Evolutionary conservation across 2,113 vertebrate genomes (phyloP), one percentile per base, ranked within the genome.

Genomic region (Chaenogobius annularis): DNA sequence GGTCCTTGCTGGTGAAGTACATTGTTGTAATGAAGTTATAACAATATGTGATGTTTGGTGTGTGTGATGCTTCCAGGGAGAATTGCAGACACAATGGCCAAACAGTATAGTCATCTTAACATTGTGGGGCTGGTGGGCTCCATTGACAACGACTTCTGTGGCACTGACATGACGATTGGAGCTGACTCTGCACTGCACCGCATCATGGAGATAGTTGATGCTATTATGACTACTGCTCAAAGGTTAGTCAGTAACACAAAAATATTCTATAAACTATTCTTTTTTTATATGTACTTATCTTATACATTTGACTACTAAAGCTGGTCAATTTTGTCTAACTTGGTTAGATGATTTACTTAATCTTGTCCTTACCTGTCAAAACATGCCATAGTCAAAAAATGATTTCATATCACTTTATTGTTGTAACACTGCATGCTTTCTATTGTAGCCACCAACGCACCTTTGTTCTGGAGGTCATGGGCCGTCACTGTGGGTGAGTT

Each of bases 401-500:
- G 13, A 26, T 58, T 23, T 23, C 3, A 58, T 20, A 48, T 68
- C 2, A 10, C 5, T 23, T 56, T 26, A 11, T 64, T 47, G 58
- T 1, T 23, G 14, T 66, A 3, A 23, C 7, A 20, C 10, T 54
- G 5, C 71, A 61, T 44, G 64, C 20, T 78, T 3, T n/a, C 19
- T 69, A 0, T 75, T 69, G 44, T 92, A 99, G 97, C 88, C 97
- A 99, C 85, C 97, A 99, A 92, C 92, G 97, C 79, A 96, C 97
- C 0, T 99, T 99, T 3, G 96, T 98, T 79, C 85, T 98, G 86
- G 97, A 99, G 86, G 96, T 98, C 82, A 99, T 99, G 97, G 97
- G 96, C 3, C 94, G 97, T 14, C 97, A 98, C 87, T 99, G 97
- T 0, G 97, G 97, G 97, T 99, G 85, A 94, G 94, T 87, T 52